Evolutionary conservation across 2,797 vertebrate genomes (phyloP), one percentile per base, ranked within the genome.

Genomic region (Pogoniulus pusillus): DNA sequence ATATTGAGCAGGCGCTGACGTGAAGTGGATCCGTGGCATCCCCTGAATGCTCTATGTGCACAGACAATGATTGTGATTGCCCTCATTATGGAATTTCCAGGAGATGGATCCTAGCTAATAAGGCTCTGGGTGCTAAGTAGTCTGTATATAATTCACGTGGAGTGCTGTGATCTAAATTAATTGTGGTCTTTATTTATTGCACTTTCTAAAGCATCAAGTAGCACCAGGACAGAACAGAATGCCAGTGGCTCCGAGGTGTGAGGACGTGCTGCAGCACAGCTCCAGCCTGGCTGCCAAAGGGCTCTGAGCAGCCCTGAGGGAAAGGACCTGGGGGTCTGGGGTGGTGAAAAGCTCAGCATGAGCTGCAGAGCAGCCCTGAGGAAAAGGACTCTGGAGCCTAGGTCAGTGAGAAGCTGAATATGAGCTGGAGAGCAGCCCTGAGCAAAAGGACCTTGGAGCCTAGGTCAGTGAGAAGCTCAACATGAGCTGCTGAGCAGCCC

Each of bases 101-200:
- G 34, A 93, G 32, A 88, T 90, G 73, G 47, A 86, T 91, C 89
- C 77, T 58, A 72, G 57, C 45, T 93, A 85, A 66, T 94, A 91
- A 68, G 18, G 18, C 37, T 64, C 87, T 57, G 53, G 82, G 19
- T 74, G 75, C 65, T 90, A 45, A 89, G 60, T 59, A 91, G 65
- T 84, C 53, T 72, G 74, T 76, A 72, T 89, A 75, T 76, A 94
- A 89, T 95, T 94, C 66, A 80, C 59, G 90, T 88, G 8, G 32
- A 91, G 70, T 83, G 65, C 63, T 54, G 53, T 82, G 92, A 86
- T 90, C 68, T 87, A 87, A 96, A 95, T 94, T 91, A 95, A 91
- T 87, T 87, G 62, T 88, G 81, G 93, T 90, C 64, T 81, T 76
- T 81, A 87, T 93, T 94, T 90, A 91, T 91, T 92, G 64, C 78